Evolutionary conservation across 2,113 vertebrate genomes (phyloP), one percentile per base, ranked within the genome.

Genomic region (Burhinus oedicnemus): DNA sequence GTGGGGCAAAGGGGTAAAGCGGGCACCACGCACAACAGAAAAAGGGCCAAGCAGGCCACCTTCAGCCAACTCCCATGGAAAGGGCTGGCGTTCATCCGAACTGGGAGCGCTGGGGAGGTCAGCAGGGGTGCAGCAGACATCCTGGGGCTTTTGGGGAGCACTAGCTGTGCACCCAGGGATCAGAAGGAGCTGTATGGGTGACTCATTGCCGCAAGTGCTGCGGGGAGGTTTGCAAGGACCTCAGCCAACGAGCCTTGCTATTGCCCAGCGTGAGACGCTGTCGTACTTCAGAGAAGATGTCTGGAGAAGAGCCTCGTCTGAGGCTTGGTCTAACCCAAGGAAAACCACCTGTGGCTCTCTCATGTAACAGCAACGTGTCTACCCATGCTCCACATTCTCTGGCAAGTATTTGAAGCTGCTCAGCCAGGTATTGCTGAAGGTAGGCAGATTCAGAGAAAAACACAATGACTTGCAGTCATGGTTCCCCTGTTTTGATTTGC

Each of bases 331-430:
- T 79, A 38, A 49, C 6, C 36, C 3, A 5, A 89, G 22, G 16
- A 70, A 90, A 88, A 52, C 11, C 19, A 40, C 25, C 30, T 36
- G 18, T 3, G 14, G 16, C 49, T 80, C 36, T 34, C 9, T 36
- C 9, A 8, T 22, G 9, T 38, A 29, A 62, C 2, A 2, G 34
- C 36, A 87, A 19, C 0, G 0, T 38, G 17, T 52, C 21, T 36
- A 36, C 57, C 3, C 3, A 26, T 38, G 32, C 15, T 64, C 8
- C 44, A 27, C 11, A 19, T 40, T 30, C 16, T 40, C 34, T 38
- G 25, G 27, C 19, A 74, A 45, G 22, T 16, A 26, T 40, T 62
- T 60, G 45, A 58, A 84, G 47, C 60, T 87, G 30, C 23, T 83
- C 6, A 70, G 83, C 4, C 21, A 17, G 25, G 13, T 27, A 18